phyloP scores from a whole-genome alignment of 2,888 invertebrate species.

The Campoplex nolae region DNA sequence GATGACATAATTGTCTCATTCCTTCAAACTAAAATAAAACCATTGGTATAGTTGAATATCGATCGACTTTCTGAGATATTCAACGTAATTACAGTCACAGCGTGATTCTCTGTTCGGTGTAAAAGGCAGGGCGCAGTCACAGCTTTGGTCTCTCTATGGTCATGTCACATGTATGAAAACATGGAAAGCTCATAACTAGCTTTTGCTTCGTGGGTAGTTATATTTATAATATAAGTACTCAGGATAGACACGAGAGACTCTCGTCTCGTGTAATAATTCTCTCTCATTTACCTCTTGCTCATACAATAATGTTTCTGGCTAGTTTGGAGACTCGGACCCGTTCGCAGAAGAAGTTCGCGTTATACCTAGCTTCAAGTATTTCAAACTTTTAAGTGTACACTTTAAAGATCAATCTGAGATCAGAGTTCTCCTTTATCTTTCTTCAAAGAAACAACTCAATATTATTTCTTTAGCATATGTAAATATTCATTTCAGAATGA shows the following conservation, averaged over 20 bases:
- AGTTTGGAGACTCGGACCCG: constrained; percentile 32
- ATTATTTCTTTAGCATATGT: background rate
- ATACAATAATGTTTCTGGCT: constrained; percentile 22
- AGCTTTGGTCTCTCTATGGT: constrained; percentile 60
- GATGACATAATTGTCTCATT: constrained; percentile 16
- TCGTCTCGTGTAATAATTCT: constrained; percentile 29
- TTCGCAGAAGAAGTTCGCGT: constrained; percentile 16
- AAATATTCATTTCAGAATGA: too few species aligned
- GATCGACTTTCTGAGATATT: constrained; percentile 59
- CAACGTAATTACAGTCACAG: constrained; percentile 46
- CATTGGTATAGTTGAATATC: background rate
- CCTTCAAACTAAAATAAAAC: constrained; percentile 10
- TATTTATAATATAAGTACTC: constrained; percentile 70
- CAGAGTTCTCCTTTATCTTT: background rate
- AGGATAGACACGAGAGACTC: constrained; percentile 53
- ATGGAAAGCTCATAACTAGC: constrained; percentile 48
- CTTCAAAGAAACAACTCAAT: background rate
- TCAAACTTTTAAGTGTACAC: background rate
- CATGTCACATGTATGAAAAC: constrained; percentile 67
- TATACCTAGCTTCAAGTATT: background rate
- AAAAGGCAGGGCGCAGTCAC: constrained; percentile 22
- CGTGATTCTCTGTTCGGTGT: constrained; percentile 36
- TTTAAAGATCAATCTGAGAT: constrained; percentile 24
- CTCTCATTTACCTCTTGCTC: constrained; percentile 51
- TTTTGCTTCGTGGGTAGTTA: constrained; percentile 63